Evolutionary conservation across 2,888 invertebrate species (phyloP).

Genomic region (Oxystoma pomonae): DNA sequence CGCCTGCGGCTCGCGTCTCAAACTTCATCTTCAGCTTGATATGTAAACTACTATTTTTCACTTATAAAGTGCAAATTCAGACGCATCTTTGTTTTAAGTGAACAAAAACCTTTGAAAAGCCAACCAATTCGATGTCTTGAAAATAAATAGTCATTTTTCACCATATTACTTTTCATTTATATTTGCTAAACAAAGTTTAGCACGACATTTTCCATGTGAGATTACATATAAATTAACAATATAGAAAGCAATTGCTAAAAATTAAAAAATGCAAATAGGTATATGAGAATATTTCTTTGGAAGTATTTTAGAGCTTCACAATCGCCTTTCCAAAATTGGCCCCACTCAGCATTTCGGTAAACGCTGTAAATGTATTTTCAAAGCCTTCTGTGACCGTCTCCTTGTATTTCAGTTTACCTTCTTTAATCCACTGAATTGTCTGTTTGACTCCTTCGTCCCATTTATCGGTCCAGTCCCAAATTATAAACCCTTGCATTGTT

Average conservation of each 20-base stretch:
- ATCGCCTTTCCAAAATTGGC: conserved; percentile 36
- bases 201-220: too few relatives aligned
- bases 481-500: conserved; percentile 34
- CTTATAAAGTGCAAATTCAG: too few relatives aligned
- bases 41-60: too few relatives aligned
- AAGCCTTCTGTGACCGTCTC: conserved; percentile 65
- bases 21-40: too few relatives aligned
- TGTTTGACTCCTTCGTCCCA: conserved; percentile 61
- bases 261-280: neutral
- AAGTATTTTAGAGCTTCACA: conserved; percentile 27
- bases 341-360: conserved; percentile 34
- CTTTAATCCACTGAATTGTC: conserved; percentile 60
- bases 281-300: neutral
- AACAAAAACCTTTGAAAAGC: too few relatives aligned
- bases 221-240: too few relatives aligned
- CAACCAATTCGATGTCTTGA: too few relatives aligned
- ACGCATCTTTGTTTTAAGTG: too few relatives aligned
- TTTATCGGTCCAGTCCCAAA: conserved; percentile 42
- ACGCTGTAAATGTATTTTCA: conserved; percentile 46
- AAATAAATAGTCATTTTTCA: too few relatives aligned
- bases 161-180: too few relatives aligned
- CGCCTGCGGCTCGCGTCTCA: too few relatives aligned
- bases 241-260: neutral
- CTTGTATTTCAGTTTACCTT: conserved; percentile 65
- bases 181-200: too few relatives aligned